Base-by-base conservation (phyloP, 2,888 invertebrate species). In the Sarcophaga rosellei region DNA sequence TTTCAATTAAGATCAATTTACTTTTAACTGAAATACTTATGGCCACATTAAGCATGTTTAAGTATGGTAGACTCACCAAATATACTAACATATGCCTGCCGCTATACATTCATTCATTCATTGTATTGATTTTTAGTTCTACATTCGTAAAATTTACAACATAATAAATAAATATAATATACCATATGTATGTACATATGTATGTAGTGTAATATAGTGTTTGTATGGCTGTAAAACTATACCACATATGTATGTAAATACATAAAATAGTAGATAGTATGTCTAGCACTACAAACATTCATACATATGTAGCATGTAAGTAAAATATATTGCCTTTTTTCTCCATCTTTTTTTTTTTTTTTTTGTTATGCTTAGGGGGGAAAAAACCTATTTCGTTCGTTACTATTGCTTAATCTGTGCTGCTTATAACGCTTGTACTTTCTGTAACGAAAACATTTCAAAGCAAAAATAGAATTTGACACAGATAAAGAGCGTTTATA, bases 381-480 rank as follows among this genome's bases (percentile, higher is more conserved):
- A 35, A 35, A 8, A 35, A 35, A 10, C 35, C 35, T 35, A 35
- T 35, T 35, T 35, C 2, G 35, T 35, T 8, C 1, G 35, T 63
- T 63, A 65, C 5, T 70, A 20, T 66, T 65, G 12, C 8, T 47
- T 11, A 35, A 21, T 66, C 53, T 61, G 61, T 53, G 10, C n/a
- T 66, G 66, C 35, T 35, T 79, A 15, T 21, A 10, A 21, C 15
- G 20, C 63, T 72, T 65, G 35, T 66, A 11, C 44, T 44, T 35
- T 6, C 20, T 66, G 11, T 21, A 66, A 66, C 11, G 53, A 15
- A 53, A 53, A 53, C 53, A 17, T 53, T 53, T 12, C 35, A 53
- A 70, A 70, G 72, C 35, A 59, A 80, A 86, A 68, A 11, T 23
- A 17, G 63, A 68, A 80, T 81, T 84, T 86, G 84, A 81, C 84